These are phyloP conservation scores for Vultur gryphus DNA, from an alignment of 2,797 vertebrate species.

Conservation along the genomic window DNA sequence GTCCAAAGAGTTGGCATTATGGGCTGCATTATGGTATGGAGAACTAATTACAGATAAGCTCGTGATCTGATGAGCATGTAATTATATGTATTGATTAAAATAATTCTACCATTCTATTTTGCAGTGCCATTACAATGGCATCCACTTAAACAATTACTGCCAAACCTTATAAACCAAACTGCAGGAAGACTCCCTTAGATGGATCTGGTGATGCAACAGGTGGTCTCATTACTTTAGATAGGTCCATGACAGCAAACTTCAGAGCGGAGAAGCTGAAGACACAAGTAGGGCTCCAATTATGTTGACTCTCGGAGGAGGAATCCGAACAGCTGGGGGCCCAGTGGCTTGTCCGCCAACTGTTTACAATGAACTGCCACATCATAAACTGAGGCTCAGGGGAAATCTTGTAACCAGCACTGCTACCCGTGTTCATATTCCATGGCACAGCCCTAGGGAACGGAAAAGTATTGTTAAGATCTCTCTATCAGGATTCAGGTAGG, in stretches of 20 bases:
- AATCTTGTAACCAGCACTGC: not conserved
- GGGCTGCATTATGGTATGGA: not conserved
- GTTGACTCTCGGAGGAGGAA: not conserved
- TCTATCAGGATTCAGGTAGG: not conserved
- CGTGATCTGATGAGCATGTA: not conserved
- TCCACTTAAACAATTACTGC: constrained; percentile 32
- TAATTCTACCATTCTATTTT: not conserved
- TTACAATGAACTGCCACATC: not conserved
- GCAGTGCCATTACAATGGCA: not conserved
- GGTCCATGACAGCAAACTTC: not conserved
- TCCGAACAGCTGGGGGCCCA: not conserved
- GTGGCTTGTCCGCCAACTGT: not conserved
- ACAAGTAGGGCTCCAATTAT: not conserved
- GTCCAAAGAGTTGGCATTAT: not conserved
- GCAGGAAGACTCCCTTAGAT: not conserved
- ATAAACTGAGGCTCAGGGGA: not conserved
- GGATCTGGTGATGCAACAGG: constrained; percentile 3
- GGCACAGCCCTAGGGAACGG: not conserved
- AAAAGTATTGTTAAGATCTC: not conserved
- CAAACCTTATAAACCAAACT: not conserved
- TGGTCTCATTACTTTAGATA: constrained; percentile 29
- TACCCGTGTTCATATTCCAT: fast-evolving
- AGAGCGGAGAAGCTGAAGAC: not conserved
- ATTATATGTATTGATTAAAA: constrained; percentile 13
- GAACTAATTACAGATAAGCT: not conserved